Evolutionary conservation across 2,888 invertebrate genomes (phyloP).

Genomic region (Meghimatium bilineatum): DNA sequence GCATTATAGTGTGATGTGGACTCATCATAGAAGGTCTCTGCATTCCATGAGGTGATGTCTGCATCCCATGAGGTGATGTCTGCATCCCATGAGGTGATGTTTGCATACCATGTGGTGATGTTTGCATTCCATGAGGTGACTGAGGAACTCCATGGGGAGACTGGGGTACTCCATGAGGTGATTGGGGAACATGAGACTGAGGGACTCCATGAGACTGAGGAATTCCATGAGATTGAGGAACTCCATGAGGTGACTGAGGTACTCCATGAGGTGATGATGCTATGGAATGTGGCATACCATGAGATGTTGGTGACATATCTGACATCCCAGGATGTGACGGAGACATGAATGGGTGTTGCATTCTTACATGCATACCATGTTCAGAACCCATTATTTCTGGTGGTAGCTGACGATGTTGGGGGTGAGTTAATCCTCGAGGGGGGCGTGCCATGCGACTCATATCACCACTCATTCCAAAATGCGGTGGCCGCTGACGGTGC

Average conservation of each 20-base stretch:
- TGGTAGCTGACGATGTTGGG: constrained; percentile 30
- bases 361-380: constrained; percentile 49
- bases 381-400: constrained; percentile 39
- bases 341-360: constrained; percentile 52
- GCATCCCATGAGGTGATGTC: constrained; percentile 33
- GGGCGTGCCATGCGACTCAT: constrained; percentile 38
- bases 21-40: constrained; percentile 50
- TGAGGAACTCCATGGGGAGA: constrained; percentile 53
- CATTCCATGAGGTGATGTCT: constrained; percentile 39
- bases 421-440: constrained; percentile 40
- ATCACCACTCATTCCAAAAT: constrained; percentile 41
- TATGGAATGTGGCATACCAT: constrained; percentile 42
- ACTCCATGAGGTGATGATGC: constrained; percentile 48
- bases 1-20: constrained; percentile 43
- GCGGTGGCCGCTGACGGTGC: constrained; percentile 39
- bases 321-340: constrained; percentile 48
- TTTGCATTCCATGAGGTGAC: constrained; percentile 43
- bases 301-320: constrained; percentile 48
- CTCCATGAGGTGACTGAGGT: constrained; percentile 43
- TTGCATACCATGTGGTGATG: constrained; percentile 35
- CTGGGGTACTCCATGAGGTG: constrained; percentile 38
- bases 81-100: constrained; percentile 32
- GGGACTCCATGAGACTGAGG: no score
- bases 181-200: constrained; percentile 38
- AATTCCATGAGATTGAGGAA: constrained; percentile 38